Percentiles rank a stretch among this genome's conserved stretches.
Evolutionary conservation across 2,888 invertebrate genomes (phyloP).

Genomic region (Clivina fossor): DNA sequence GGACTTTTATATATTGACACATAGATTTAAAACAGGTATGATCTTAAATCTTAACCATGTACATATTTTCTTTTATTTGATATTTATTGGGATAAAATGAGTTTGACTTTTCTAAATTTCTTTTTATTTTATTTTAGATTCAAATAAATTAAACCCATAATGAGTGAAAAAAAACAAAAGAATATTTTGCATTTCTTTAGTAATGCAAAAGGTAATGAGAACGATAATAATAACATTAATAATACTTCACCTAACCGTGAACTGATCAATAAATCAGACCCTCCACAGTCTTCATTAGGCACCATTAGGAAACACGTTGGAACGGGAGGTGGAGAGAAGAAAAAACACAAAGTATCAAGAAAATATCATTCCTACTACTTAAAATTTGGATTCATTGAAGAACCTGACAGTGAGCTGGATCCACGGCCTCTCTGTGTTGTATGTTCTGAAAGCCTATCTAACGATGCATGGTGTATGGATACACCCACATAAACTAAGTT

Average conservation of each 20-base stretch:
- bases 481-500: too few species aligned
- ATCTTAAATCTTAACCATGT: constrained; percentile 26
- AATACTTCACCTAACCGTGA: constrained; percentile 16
- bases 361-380: constrained; percentile 26
- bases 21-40: constrained; percentile 26
- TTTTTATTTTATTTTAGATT: constrained; percentile 26
- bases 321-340: constrained; percentile 18
- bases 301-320: constrained; percentile 19
- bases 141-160: constrained; percentile 23
- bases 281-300: constrained; percentile 16
- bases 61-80: constrained; percentile 26
- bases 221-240: constrained; percentile 16
- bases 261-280: constrained; percentile 18
- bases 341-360: constrained; percentile 27
- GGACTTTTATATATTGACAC: constrained; percentile 14
- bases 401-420: constrained; percentile 24
- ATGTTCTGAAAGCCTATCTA: constrained; percentile 27
- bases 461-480: too few species aligned
- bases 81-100: constrained; percentile 25
- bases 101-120: constrained; percentile 26
- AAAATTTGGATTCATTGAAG: constrained; percentile 30
- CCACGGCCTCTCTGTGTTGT: constrained; percentile 33
- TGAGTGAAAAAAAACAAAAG: constrained; percentile 11
- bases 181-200: constrained; percentile 16
- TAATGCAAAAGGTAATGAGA: constrained; percentile 17